phyloP scores from a whole-genome alignment of 2,888 invertebrate genomes.

The Drosophila pseudotakahashii region DNA sequence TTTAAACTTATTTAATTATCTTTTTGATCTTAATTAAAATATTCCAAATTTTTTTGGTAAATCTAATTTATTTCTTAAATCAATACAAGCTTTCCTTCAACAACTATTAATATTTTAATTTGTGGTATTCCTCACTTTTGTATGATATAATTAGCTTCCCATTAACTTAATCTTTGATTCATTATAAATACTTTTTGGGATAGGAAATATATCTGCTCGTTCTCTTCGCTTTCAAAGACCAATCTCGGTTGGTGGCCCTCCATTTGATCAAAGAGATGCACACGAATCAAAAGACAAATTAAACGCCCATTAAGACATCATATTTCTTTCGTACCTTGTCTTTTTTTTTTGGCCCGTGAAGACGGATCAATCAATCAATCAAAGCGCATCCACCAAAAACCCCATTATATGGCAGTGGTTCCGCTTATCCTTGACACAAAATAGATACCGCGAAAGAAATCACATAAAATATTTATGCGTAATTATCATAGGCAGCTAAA shows the following conservation, averaged over 20 bases:
- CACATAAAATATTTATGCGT: constrained; percentile 47
- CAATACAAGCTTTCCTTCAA: too few species aligned
- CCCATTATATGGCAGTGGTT: constrained; percentile 54
- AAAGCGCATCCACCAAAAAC: constrained; percentile 49
- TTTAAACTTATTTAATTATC: too few species aligned
- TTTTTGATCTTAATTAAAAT: too few species aligned
- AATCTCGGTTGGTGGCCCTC: neutral
- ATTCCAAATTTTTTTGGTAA: too few species aligned
- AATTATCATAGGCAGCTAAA: constrained; percentile 59
- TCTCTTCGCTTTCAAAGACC: neutral
- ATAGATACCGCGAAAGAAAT: constrained; percentile 21
- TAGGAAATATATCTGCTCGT: neutral
- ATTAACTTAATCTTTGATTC: neutral
- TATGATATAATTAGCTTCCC: neutral
- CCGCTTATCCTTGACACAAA: constrained; percentile 75
- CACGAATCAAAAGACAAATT: constrained; percentile 27
- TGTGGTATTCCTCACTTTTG: neutral
- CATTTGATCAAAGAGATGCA: constrained; percentile 1
- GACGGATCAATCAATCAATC: constrained; percentile 58
- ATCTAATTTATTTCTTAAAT: too few species aligned
- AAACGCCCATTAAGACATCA: constrained; percentile 52
- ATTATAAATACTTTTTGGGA: neutral
- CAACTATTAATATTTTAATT: too few species aligned
- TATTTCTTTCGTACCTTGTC: constrained; percentile 2
- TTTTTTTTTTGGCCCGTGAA: constrained; percentile 26